These are phyloP conservation scores for Platerodrilus igneus DNA, from an alignment of 2,888 invertebrate genomes.

Conservation along the genomic window DNA sequence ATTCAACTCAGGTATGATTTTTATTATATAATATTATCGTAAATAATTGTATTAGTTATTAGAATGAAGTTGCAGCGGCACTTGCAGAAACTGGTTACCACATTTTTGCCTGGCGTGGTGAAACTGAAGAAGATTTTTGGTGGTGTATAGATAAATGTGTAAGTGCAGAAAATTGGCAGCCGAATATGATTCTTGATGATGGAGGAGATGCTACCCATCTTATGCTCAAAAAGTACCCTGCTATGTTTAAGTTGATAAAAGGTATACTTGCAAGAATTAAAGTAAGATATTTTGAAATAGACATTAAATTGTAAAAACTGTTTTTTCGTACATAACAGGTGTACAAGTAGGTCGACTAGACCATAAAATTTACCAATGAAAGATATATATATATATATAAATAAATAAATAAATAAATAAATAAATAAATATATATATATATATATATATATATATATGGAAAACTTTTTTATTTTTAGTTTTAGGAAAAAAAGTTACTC, in stretches of 20 bases:
- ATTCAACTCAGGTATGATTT: constrained; percentile 76
- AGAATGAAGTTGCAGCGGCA: constrained; percentile 97
- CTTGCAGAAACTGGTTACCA: constrained; percentile 86
- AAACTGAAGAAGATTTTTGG: constrained; percentile 98
- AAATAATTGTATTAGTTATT: constrained; percentile 17
- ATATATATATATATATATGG: too few species aligned
- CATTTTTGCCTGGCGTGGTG: constrained; percentile 95
- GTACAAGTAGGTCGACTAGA: too few species aligned
- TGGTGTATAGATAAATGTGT: constrained; percentile 98
- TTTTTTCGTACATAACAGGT: too few species aligned
- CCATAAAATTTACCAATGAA: constrained; percentile 5
- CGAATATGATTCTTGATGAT: constrained; percentile 96
- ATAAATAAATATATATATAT: too few species aligned
- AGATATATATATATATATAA: too few species aligned
- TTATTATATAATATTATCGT: constrained; percentile 3
- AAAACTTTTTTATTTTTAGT: too few species aligned
- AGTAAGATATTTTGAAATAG: too few species aligned
- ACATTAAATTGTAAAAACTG: too few species aligned
- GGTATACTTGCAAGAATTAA: too few species aligned
- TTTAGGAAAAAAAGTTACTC: too few species aligned
- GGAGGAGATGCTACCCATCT: constrained; percentile 96
- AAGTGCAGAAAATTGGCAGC: constrained; percentile 88
- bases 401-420: too few species aligned
- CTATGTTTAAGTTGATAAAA: constrained; percentile 90
- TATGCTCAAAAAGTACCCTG: constrained; percentile 92